Conservation (phyloP, 2,797 vertebrate species). For the Anableps anableps region DNA sequence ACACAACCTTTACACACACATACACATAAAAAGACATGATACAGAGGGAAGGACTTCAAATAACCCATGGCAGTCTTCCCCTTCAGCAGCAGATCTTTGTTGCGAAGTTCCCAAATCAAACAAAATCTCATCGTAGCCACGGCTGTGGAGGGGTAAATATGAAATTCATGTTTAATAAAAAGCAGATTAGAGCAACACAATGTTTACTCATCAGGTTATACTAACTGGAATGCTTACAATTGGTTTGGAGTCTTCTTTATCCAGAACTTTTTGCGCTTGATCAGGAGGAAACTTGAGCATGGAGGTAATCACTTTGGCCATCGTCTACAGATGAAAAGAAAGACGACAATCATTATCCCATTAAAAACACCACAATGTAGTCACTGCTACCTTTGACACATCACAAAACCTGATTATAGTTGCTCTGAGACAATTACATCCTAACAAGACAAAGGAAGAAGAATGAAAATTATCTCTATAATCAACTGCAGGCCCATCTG, state of each 20-base stretch:
- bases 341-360: too few relatives aligned
- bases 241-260: slow-evolving; percentile 90
- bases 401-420: slow-evolving; percentile 20
- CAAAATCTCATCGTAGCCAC: slow-evolving; percentile 78
- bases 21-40: slow-evolving; percentile 44
- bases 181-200: not conserved
- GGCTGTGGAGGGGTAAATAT: slow-evolving; percentile 63
- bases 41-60: slow-evolving; percentile 53
- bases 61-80: slow-evolving; percentile 66
- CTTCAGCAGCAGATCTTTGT: slow-evolving; percentile 65
- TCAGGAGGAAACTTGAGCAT: slow-evolving; percentile 96
- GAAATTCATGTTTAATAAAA: not conserved
- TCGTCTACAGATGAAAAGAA: slow-evolving; percentile 82
- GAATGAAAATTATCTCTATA: slow-evolving; percentile 60
- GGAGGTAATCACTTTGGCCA: slow-evolving; percentile 98
- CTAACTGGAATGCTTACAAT: slow-evolving; percentile 79
- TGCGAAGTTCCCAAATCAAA: slow-evolving; percentile 31
- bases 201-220: not conserved
- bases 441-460: slow-evolving; percentile 19
- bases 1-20: slow-evolving; percentile 2
- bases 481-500: slow-evolving; percentile 68
- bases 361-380: not conserved
- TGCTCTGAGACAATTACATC: slow-evolving; percentile 57
- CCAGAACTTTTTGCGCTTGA: slow-evolving; percentile 93
- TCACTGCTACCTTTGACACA: slow-evolving; percentile 17